These are phyloP conservation scores for Entomyzon cyanotis DNA, from an alignment of 2,113 vertebrate species.

Conservation along the genomic window DNA sequence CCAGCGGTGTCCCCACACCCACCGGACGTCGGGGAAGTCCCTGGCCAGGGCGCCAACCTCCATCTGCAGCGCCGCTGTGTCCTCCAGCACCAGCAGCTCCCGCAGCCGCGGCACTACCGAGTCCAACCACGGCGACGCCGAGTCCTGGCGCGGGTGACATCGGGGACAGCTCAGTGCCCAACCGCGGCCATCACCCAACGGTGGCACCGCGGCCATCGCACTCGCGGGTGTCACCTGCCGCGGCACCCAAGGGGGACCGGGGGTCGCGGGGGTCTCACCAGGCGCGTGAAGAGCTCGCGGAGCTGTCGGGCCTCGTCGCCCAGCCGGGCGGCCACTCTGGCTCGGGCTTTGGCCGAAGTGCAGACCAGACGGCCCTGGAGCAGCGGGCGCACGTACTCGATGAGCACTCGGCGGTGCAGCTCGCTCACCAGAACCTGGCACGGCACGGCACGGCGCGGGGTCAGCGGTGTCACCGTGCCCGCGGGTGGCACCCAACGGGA, in stretches of 20 bases:
- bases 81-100: constrained; percentile 88
- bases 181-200: not conserved
- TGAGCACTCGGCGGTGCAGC: constrained; percentile 83
- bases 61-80: constrained; percentile 90
- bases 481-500: not conserved
- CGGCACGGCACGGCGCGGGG: not conserved
- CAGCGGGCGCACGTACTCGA: constrained; percentile 84
- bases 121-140: constrained; percentile 84
- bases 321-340: constrained; percentile 81
- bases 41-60: constrained; percentile 86
- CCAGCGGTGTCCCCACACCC: not conserved
- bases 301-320: constrained; percentile 82
- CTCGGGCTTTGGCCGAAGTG: constrained; percentile 82
- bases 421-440: constrained; percentile 76
- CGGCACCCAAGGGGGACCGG: not conserved
- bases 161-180: not conserved
- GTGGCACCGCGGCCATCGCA: not conserved
- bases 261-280: constrained; percentile 72
- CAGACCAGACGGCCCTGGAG: constrained; percentile 85
- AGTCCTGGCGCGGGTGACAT: constrained; percentile 72
- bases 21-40: constrained; percentile 92
- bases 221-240: not conserved
- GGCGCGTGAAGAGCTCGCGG: constrained; percentile 82
- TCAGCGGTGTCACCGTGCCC: too few species aligned
- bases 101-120: constrained; percentile 82